phyloP scores from a whole-genome alignment of 2,797 vertebrate genomes.

The Onychomys arenicola region DNA sequence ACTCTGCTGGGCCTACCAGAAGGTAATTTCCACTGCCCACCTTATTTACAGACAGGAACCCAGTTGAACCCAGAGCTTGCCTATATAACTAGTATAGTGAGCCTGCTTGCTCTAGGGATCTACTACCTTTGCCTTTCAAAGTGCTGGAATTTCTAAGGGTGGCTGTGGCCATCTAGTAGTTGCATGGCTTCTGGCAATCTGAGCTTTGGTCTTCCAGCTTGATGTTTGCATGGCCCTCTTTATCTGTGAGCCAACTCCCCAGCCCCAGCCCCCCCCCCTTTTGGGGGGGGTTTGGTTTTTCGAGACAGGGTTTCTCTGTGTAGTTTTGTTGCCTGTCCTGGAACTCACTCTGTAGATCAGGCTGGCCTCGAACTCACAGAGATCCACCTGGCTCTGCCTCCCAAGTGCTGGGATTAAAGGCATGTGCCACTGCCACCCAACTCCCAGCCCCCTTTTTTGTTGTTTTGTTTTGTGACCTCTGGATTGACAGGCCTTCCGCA shows the following conservation, averaged over 20 bases:
- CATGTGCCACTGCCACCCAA: no score
- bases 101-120: neutral
- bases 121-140: neutral
- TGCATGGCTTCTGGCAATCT: neutral
- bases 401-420: no score
- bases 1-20: constrained; percentile 87
- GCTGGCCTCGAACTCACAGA: no score
- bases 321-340: no score
- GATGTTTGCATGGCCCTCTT: neutral
- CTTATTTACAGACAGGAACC: neutral
- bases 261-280: no score
- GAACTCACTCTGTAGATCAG: no score
- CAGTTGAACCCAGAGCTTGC: neutral
- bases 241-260: neutral
- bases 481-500: neutral
- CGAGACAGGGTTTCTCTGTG: no score
- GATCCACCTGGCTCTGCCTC: no score
- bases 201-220: neutral
- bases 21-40: constrained; percentile 84
- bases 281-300: no score
- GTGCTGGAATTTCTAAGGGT: neutral
- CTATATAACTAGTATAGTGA: neutral
- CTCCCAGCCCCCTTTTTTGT: neutral
- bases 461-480: neutral
- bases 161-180: neutral